Percentiles rank a stretch among this genome's conserved stretches.
phyloP scores from a whole-genome alignment of 2,888 invertebrate species.

The Osmoderma eremita region DNA sequence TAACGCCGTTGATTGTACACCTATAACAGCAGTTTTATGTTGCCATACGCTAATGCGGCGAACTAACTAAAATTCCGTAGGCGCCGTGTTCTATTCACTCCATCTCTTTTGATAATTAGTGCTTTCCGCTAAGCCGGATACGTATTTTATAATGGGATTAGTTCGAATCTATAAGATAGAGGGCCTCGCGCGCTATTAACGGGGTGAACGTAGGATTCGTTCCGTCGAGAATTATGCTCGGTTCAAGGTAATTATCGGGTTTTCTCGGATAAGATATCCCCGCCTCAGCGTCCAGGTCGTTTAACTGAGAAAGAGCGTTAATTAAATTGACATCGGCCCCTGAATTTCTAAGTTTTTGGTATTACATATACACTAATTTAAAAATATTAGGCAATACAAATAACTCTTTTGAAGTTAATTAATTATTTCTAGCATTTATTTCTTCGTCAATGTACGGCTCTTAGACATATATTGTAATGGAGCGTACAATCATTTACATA shows the following conservation, averaged over 20 bases:
- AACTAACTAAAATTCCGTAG: too few species aligned
- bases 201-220: background rate
- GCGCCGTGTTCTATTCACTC: background rate
- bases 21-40: too few species aligned
- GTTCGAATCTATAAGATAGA: constrained; percentile 3
- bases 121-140: background rate
- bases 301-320: background rate
- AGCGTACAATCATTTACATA: too few species aligned
- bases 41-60: too few species aligned
- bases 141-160: constrained; percentile 12
- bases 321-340: constrained; percentile 8
- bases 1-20: too few species aligned
- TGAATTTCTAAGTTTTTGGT: too few species aligned
- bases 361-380: too few species aligned
- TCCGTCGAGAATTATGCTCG: constrained; percentile 3
- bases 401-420: too few species aligned
- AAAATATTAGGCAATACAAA: too few species aligned
- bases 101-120: constrained; percentile 6
- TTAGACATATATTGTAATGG: too few species aligned
- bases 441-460: too few species aligned
- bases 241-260: constrained; percentile 15
- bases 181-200: background rate
- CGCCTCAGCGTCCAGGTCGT: background rate
- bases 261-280: background rate
- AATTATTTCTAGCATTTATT: too few species aligned